These are phyloP conservation scores for Leucosticte australis DNA, from an alignment of 2,113 vertebrate species.

Conservation along the genomic window DNA sequence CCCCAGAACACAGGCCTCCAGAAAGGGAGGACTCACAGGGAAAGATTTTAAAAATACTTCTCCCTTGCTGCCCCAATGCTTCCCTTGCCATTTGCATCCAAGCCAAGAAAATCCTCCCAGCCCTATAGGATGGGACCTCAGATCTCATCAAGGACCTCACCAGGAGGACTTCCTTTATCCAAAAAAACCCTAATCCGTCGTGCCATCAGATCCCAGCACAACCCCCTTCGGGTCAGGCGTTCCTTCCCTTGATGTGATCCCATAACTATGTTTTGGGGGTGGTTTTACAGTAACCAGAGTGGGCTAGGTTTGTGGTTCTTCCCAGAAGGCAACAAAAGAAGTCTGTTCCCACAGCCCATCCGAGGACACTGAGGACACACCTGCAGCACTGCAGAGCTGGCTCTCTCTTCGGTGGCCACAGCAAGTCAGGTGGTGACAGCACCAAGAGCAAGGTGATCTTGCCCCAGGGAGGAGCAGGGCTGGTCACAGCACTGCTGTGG, in stretches of 20 bases:
- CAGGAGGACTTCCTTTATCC: not conserved
- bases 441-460: not conserved
- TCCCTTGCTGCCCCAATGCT: not conserved
- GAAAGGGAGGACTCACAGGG: not conserved
- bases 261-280: not conserved
- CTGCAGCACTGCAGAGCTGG: not conserved
- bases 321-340: not conserved
- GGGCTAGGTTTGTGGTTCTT: not conserved
- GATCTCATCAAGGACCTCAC: not conserved
- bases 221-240: not conserved
- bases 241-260: not conserved
- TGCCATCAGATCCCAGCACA: not conserved
- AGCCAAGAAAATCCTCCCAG: slow-evolving; percentile 3
- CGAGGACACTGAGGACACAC: accelerated
- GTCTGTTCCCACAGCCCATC: accelerated
- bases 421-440: not conserved
- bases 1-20: not conserved
- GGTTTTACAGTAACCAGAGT: not conserved
- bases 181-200: accelerated
- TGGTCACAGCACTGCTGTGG: not conserved
- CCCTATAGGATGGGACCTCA: not conserved
- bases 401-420: accelerated
- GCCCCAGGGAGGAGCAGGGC: accelerated
- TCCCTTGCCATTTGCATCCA: not conserved
- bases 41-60: not conserved